Conservation (phyloP, 2,113 vertebrate genomes). For the Actenoides hombroni region DNA sequence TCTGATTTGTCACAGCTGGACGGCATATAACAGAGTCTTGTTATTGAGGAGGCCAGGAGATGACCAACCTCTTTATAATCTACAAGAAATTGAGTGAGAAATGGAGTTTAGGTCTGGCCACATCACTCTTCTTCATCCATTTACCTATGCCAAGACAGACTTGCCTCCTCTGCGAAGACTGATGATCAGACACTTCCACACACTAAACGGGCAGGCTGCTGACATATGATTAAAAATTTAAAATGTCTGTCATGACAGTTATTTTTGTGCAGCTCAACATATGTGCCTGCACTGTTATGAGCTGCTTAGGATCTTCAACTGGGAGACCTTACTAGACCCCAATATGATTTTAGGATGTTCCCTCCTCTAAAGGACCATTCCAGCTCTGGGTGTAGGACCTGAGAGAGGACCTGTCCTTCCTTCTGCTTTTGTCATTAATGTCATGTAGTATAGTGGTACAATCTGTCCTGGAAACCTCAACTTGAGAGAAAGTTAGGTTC, state of each 20-base stretch:
- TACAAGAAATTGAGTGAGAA: not conserved
- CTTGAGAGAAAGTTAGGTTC: not conserved
- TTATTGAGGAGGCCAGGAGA: not conserved
- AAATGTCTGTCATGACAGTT: not conserved
- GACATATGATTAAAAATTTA: not conserved
- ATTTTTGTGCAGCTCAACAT: not conserved
- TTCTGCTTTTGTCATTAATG: not conserved
- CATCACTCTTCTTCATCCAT: not conserved
- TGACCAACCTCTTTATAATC: not conserved
- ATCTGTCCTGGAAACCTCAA: not conserved
- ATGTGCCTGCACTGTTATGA: not conserved
- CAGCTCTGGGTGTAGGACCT: not conserved
- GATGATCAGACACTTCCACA: not conserved
- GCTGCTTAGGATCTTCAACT: not conserved
- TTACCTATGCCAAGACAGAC: not conserved
- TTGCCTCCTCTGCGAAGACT: not conserved
- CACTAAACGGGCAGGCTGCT: not conserved
- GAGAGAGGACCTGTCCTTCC: not conserved
- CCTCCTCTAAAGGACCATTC: not conserved
- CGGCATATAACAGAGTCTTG: not conserved
- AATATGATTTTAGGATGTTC: not conserved
- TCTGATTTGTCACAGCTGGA: not conserved
- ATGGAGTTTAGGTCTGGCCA: not conserved
- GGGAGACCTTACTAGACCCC: not conserved
- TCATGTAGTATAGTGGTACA: not conserved